phyloP scores from a whole-genome alignment of 2,888 invertebrate species.

The Stenodera caucasica region DNA sequence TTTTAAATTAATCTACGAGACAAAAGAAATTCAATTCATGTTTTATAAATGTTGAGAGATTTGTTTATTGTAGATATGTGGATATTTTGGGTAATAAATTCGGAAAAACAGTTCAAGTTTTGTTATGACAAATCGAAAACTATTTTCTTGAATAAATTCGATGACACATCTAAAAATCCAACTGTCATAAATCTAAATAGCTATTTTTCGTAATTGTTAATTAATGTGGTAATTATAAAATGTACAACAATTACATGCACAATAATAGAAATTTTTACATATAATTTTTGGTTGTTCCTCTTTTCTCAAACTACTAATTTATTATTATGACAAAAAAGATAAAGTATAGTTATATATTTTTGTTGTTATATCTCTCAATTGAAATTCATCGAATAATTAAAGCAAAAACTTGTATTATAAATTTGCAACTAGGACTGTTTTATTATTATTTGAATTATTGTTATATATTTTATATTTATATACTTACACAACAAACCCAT shows the following conservation, averaged over 20 bases:
- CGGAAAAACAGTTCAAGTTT: neutral
- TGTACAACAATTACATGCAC: slow-evolving; percentile 36
- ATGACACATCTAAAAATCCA: neutral
- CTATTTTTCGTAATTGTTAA: neutral
- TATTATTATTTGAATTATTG: neutral
- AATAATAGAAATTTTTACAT: slow-evolving; percentile 14
- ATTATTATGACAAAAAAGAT: neutral
- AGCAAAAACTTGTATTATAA: neutral
- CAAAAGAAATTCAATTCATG: too few species aligned
- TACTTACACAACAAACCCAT: slow-evolving; percentile 4
- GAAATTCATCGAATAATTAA: neutral
- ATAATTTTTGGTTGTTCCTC: neutral
- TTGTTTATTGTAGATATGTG: neutral
- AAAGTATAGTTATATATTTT: neutral
- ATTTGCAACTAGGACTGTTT: slow-evolving; percentile 17
- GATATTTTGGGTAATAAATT: neutral
- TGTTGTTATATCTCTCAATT: too few species aligned
- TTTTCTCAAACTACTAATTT: neutral
- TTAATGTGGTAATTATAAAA: slow-evolving; percentile 28
- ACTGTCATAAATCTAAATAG: neutral
- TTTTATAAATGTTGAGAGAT: too few species aligned
- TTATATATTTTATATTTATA: neutral
- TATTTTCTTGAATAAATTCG: too few species aligned
- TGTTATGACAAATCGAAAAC: too few species aligned
- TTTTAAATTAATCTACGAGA: too few species aligned